Base-by-base conservation (phyloP, 2,797 vertebrate species). In the Gymnocypris eckloni region DNA sequence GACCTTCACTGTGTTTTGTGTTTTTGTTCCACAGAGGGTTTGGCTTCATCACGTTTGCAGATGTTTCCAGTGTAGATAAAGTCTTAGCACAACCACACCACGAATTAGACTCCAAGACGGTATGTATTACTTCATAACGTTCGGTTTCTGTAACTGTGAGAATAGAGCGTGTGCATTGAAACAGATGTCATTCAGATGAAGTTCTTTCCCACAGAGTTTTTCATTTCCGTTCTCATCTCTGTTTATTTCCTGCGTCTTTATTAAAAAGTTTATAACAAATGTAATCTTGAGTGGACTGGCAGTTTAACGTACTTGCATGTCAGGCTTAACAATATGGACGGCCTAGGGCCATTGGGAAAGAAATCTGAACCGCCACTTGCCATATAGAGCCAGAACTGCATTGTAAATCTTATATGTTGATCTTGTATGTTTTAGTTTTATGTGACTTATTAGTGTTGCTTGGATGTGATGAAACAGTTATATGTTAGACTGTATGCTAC, bases 61-160 rank as follows among this genome's bases (percentile, higher is more conserved):
- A 99, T 94, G 97, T 97, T 92, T 97, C 97, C 95, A 99, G 98
- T 95, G 98, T 99, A 95, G 98, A 99, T 97, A 99, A 99, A 97
- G 98, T 99, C 93, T 96, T 99, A 96, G 98, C 97, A 92, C 98
- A 99, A 95, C 97, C 98, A 88, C 98, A 99, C 95, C 98, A 99
- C 85, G 98, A 99, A 96, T 96, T 99, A 96, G 98, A 99, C 96
- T 99, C 98, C 93, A 99, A 99, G 97, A 99, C 98, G 97, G 98
- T 99, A 96, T 95, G 98, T 96, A 64, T 56, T 39, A n/a, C 67
- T 72, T 71, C 9, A 61, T 72, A 72, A 72, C 15, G 22, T 48
- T 61, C 48, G 13, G 22, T 84, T 54, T 67, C 41, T 85, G 28
- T 72, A 39, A 52, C 12, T 52, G 73, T 61, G 20, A 79, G 75